A percentile compares a stretch with the other conserved stretches of the same genome.
These are phyloP conservation scores for Serilophus lunatus DNA, from an alignment of 2,113 vertebrate genomes.

Conservation along the genomic window DNA sequence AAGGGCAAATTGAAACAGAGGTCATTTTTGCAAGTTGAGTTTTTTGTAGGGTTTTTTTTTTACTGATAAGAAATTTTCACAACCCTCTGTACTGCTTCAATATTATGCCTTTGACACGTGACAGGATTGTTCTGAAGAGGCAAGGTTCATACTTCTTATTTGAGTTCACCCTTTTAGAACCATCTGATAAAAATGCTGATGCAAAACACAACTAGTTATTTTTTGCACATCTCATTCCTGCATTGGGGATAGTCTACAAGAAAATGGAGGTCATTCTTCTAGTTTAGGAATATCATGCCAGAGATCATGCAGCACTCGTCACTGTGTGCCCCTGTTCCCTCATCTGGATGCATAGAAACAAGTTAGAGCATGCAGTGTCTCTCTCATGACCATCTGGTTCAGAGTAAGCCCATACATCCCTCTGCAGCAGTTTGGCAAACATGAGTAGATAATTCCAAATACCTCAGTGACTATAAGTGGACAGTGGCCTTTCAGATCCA, in stretches of 20 bases:
- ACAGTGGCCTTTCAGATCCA: neutral
- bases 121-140: neutral
- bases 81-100: neutral
- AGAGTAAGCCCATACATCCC: neutral
- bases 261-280: neutral
- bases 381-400: neutral
- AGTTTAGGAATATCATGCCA: neutral
- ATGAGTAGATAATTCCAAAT: neutral
- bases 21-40: neutral
- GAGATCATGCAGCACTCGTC: neutral
- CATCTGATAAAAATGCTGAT: neutral
- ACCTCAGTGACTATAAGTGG: fast-evolving
- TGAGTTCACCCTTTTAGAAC: neutral
- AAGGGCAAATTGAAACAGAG: neutral
- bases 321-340: neutral
- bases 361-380: neutral
- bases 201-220: neutral
- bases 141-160: neutral
- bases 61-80: neutral
- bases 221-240: neutral
- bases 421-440: neutral
- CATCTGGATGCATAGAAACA: neutral
- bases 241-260: neutral
- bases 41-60: neutral
- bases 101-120: neutral